A percentile compares a stretch with the other conserved stretches of the same genome.
Conservation (phyloP, 2,888 invertebrate genomes). For the Laothoe populi region DNA sequence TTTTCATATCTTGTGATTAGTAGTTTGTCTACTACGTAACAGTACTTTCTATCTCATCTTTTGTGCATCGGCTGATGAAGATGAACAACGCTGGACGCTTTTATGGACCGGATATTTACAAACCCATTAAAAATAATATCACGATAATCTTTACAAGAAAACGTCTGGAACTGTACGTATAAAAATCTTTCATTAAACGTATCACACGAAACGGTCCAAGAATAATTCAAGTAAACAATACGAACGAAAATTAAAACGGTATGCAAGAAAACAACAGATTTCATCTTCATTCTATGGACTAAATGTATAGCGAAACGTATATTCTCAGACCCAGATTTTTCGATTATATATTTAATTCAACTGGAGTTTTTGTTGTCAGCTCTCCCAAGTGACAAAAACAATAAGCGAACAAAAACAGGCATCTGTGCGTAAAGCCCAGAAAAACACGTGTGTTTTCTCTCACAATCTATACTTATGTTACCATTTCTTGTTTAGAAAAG, state of each 20-base stretch:
- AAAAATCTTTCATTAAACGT: constrained; percentile 24
- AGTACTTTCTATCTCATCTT: not conserved
- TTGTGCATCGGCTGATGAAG: constrained; percentile 2
- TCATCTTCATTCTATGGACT: constrained; percentile 13
- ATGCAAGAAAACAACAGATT: constrained; percentile 17
- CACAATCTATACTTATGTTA: constrained; percentile 34
- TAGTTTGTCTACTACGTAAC: not conserved
- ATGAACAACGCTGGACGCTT: not conserved
- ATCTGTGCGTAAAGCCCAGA: constrained; percentile 34
- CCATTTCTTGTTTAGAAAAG: constrained; percentile 24
- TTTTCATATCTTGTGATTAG: not conserved
- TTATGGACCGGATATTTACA: constrained; percentile 10
- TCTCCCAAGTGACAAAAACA: constrained; percentile 36
- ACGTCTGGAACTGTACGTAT: constrained; percentile 19
- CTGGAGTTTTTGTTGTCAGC: constrained; percentile 23
- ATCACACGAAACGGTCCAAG: constrained; percentile 24
- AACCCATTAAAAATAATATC: constrained; percentile 18
- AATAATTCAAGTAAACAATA: constrained; percentile 29
- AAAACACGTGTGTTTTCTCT: constrained; percentile 38
- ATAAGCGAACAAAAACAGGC: constrained; percentile 32
- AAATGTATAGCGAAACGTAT: not conserved
- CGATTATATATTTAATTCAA: constrained; percentile 13
- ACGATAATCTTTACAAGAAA: constrained; percentile 4
- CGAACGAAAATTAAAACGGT: constrained; percentile 26
- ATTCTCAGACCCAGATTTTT: constrained; percentile 10